Conservation (phyloP, 1,140 invertebrate species). For the Lucilia cuprina region DNA sequence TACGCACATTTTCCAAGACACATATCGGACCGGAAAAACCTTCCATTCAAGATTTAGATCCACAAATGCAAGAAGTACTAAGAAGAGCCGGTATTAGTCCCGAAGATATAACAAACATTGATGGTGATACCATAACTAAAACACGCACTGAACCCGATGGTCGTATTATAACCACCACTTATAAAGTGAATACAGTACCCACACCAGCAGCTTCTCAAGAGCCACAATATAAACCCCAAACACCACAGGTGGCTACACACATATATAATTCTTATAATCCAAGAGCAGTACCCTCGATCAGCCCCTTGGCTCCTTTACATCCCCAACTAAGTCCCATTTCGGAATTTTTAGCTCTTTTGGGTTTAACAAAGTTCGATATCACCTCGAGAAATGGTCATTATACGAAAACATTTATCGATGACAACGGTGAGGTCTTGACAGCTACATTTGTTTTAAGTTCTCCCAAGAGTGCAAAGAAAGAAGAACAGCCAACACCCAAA, state of each 20-base stretch:
- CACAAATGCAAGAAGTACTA: constrained; percentile 37
- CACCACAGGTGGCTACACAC: neutral
- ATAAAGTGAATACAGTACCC: neutral
- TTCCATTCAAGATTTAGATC: constrained; percentile 28
- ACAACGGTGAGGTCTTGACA: constrained; percentile 48
- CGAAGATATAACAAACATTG: constrained; percentile 38
- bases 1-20: neutral
- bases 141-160: constrained; percentile 42
- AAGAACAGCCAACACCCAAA: neutral
- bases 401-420: constrained; percentile 51
- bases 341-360: constrained; percentile 43
- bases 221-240: neutral
- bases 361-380: constrained; percentile 46
- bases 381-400: constrained; percentile 43
- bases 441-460: constrained; percentile 49
- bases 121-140: constrained; percentile 37
- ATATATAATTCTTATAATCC: neutral
- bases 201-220: neutral
- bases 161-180: constrained; percentile 36
- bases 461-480: neutral
- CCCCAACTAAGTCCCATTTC: constrained; percentile 42
- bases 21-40: neutral
- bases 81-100: constrained; percentile 44
- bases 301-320: neutral
- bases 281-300: neutral